These are phyloP conservation scores for Alexandromys fortis DNA, from an alignment of 2,113 vertebrate species.

Conservation along the genomic window DNA sequence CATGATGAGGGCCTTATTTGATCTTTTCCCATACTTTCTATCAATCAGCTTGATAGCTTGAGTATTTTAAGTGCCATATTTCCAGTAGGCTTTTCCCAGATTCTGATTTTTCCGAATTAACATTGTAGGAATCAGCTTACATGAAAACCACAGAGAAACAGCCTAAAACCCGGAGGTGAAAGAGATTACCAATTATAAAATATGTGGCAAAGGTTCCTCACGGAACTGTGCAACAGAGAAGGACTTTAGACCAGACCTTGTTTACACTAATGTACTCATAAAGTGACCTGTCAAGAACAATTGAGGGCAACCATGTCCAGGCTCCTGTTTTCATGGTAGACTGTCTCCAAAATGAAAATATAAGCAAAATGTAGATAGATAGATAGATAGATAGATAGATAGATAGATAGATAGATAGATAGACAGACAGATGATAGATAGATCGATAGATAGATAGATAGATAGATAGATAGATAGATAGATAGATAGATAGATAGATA, in stretches of 20 bases:
- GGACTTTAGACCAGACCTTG: constrained; percentile 35
- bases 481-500: too few species aligned
- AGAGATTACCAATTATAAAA: constrained; percentile 4
- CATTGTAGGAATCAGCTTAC: background rate
- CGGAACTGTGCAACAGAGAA: background rate
- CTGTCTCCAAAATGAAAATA: constrained; percentile 30
- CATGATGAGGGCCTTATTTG: background rate
- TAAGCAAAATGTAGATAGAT: background rate
- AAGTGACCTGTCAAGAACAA: background rate
- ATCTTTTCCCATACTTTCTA: background rate
- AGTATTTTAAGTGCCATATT: background rate
- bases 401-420: too few species aligned
- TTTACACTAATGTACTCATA: background rate
- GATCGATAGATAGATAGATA: too few species aligned
- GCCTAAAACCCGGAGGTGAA: background rate
- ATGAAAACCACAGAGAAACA: background rate
- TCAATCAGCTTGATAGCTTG: background rate
- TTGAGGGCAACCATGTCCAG: background rate
- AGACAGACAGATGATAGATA: too few species aligned
- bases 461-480: too few species aligned
- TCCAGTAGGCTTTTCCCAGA: background rate
- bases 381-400: too few species aligned
- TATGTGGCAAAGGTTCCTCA: background rate
- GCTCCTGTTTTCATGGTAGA: background rate
- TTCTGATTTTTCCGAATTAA: constrained; percentile 39